A percentile compares a stretch with the other conserved stretches of the same genome.
phyloP scores from a whole-genome alignment of 2,797 vertebrate genomes.

The Pteropus rufus region DNA sequence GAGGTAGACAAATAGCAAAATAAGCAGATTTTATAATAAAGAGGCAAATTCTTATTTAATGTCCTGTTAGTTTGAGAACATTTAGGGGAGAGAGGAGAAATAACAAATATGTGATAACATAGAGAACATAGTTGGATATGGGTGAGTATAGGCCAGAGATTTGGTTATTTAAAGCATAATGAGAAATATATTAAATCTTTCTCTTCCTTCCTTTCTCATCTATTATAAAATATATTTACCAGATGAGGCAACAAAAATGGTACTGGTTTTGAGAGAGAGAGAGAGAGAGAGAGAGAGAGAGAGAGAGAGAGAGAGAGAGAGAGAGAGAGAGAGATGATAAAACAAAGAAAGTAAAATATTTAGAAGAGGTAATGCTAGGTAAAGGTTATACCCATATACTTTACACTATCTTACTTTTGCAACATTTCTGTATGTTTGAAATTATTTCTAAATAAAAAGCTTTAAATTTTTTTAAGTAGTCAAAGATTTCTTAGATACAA shows the following conservation, averaged over 20 bases:
- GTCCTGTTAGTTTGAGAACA: slow-evolving; percentile 67
- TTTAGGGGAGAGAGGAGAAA: slow-evolving; percentile 21
- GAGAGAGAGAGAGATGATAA: neutral
- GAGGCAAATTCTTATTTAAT: slow-evolving; percentile 66
- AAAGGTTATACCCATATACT: neutral
- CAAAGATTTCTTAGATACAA: neutral
- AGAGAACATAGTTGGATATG: slow-evolving; percentile 61
- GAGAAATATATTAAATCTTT: slow-evolving; percentile 56
- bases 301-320: neutral
- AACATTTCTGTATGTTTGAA: slow-evolving; percentile 2
- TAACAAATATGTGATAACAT: slow-evolving; percentile 64
- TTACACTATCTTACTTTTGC: neutral
- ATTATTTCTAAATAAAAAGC: neutral
- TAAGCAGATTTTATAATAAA: slow-evolving; percentile 73
- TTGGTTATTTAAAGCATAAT: slow-evolving; percentile 64
- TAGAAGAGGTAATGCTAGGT: neutral
- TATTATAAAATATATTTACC: slow-evolving; percentile 46
- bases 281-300: neutral
- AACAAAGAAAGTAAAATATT: neutral
- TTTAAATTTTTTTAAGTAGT: neutral
- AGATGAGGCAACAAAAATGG: slow-evolving; percentile 48
- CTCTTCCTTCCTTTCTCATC: slow-evolving; percentile 2
- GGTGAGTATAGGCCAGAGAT: slow-evolving; percentile 51
- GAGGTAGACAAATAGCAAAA: slow-evolving; percentile 66
- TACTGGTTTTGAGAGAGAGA: neutral